Conservation (phyloP, 1,140 invertebrate species). For the Leptopilina clavipes region DNA sequence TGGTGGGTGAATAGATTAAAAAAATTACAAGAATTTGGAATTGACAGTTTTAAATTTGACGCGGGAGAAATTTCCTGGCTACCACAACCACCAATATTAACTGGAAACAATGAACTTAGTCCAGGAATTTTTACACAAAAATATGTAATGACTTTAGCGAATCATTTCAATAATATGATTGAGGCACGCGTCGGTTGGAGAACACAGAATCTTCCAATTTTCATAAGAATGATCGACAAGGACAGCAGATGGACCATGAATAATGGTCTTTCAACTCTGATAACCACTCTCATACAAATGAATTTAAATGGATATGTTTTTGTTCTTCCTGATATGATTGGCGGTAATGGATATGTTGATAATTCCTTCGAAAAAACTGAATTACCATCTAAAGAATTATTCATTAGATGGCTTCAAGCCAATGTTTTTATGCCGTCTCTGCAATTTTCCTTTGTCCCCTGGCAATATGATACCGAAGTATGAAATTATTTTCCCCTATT, state of each 20-base stretch:
- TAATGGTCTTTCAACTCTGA: conserved; percentile 86
- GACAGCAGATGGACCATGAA: conserved; percentile 86
- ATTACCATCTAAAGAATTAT: conserved; percentile 85
- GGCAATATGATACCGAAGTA: conserved; percentile 86
- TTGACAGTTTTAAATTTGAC: conserved; percentile 95
- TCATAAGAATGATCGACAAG: conserved; percentile 92
- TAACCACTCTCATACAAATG: conserved; percentile 87
- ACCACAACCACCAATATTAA: conserved; percentile 75
- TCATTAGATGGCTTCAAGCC: conserved; percentile 91
- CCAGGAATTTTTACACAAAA: conserved; percentile 79
- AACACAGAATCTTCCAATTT: conserved; percentile 86
- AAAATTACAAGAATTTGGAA: conserved; percentile 77
- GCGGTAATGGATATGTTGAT: conserved; percentile 86
- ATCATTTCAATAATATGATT: conserved; percentile 80
- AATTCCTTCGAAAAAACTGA: conserved; percentile 67
- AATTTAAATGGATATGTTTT: conserved; percentile 90
- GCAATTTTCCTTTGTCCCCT: conserved; percentile 92
- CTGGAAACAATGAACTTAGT: conserved; percentile 71
- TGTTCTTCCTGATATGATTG: conserved; percentile 93
- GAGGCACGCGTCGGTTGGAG: conserved; percentile 82
- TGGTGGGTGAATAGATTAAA: conserved; percentile 84
- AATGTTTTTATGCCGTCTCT: conserved; percentile 90
- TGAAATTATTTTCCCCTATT: no score
- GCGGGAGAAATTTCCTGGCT: conserved; percentile 86
- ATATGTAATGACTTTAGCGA: conserved; percentile 80